A percentile compares a stretch with the other conserved stretches of the same genome.
Conservation (phyloP, 2,113 vertebrate species). For the Vulpes lagopus region DNA sequence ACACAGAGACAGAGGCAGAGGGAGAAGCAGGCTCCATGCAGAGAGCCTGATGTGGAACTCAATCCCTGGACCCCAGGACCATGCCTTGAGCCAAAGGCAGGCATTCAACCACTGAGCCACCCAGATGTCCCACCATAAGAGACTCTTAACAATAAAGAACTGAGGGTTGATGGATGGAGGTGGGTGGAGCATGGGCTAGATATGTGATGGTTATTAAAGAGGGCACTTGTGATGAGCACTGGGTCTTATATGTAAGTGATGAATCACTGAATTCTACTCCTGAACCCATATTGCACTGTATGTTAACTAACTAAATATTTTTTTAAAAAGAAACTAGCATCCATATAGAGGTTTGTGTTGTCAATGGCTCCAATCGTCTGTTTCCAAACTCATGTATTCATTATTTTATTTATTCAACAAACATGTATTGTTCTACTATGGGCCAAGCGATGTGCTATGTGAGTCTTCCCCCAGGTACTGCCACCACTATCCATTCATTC, state of each 20-base stretch:
- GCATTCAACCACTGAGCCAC: too few species aligned
- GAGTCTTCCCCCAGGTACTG: neutral
- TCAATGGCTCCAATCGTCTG: neutral
- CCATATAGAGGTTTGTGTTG: neutral
- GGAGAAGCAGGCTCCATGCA: too few species aligned
- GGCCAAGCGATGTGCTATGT: neutral
- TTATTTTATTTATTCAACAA: slow-evolving; percentile 20
- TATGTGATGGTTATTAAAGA: neutral
- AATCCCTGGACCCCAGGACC: too few species aligned
- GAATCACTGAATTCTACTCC: neutral
- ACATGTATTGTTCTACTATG: neutral
- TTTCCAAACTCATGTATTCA: neutral
- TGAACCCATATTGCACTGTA: neutral
- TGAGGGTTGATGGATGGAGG: neutral
- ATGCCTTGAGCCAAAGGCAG: too few species aligned
- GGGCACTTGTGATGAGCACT: neutral
- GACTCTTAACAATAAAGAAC: neutral
- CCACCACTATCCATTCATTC: neutral
- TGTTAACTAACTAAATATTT: neutral
- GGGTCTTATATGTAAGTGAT: neutral
- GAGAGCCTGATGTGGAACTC: too few species aligned
- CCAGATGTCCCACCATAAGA: neutral
- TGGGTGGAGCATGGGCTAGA: neutral
- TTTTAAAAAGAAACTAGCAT: neutral
- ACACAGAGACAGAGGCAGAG: too few species aligned